A percentile compares a stretch with the other conserved stretches of the same genome.
phyloP scores from a whole-genome alignment of 2,113 vertebrate genomes.

The Eurystomus gularis region DNA sequence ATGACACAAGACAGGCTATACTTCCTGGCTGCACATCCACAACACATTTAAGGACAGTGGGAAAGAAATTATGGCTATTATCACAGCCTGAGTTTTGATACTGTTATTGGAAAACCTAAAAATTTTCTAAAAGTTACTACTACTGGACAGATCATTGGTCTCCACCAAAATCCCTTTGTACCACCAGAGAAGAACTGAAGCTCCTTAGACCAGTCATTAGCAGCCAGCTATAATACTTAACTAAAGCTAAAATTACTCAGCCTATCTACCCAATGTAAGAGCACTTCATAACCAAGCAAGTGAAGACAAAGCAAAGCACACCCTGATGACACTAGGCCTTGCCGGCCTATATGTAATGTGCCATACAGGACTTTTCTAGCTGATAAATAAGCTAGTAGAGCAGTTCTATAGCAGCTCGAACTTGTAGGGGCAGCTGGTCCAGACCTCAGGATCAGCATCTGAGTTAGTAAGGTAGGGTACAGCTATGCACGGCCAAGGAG shows the following conservation, averaged over 20 bases:
- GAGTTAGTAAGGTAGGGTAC: not conserved
- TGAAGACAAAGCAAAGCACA: not conserved
- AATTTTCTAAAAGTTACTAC: not conserved
- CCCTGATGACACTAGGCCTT: not conserved
- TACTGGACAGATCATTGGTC: not conserved
- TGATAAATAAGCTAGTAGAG: not conserved
- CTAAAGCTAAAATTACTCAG: not conserved
- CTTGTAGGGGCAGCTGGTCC: not conserved
- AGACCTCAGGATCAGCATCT: not conserved
- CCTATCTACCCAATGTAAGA: not conserved
- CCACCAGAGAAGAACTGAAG: not conserved
- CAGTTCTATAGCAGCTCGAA: not conserved
- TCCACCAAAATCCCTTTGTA: not conserved
- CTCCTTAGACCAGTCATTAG: not conserved
- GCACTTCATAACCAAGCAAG: not conserved
- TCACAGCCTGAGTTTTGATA: not conserved
- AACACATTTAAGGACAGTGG: not conserved
- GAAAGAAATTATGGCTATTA: not conserved
- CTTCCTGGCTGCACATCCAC: not conserved
- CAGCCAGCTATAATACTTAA: not conserved
- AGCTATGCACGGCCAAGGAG: not conserved
- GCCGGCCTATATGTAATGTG: not conserved
- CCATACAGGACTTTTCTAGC: not conserved
- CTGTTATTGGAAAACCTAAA: not conserved
- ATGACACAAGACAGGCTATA: not conserved